These are phyloP conservation scores for Heterodera filipjevi DNA, from an alignment of 2,888 invertebrate genomes.

Conservation along the genomic window DNA sequence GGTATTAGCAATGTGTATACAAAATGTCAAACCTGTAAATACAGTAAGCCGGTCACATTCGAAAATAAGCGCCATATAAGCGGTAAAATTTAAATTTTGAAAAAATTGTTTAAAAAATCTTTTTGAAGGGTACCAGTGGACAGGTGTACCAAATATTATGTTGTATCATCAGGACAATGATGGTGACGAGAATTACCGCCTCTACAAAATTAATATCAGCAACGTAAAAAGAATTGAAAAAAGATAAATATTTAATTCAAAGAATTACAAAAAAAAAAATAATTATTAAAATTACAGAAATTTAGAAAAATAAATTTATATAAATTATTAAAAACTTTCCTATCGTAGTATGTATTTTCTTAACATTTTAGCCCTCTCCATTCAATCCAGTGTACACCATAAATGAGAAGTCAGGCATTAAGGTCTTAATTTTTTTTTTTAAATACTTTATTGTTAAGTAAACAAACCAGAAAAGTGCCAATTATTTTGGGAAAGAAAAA, in stretches of 20 bases:
- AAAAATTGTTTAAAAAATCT: too few relatives aligned
- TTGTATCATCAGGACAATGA: conserved; percentile 59
- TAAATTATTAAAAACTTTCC: background rate
- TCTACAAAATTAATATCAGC: conserved; percentile 63
- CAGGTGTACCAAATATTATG: conserved; percentile 57
- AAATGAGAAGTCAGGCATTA: conserved; percentile 54
- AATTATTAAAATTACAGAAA: background rate
- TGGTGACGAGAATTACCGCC: conserved; percentile 62
- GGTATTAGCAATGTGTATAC: conserved; percentile 59
- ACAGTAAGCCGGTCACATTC: conserved; percentile 59
- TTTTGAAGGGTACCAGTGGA: conserved; percentile 64
- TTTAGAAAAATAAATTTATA: background rate
- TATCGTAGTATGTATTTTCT: background rate
- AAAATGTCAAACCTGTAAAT: conserved; percentile 57
- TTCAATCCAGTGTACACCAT: conserved; percentile 49
- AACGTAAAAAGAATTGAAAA: conserved; percentile 45
- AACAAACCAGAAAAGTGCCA: too few relatives aligned
- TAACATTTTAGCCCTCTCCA: conserved; percentile 43
- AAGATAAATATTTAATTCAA: background rate
- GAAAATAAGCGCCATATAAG: conserved; percentile 55
- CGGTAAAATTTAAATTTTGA: conserved; percentile 41
- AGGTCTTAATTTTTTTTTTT: conserved; percentile 23
- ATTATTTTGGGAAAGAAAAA: too few relatives aligned
- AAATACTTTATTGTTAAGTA: background rate
- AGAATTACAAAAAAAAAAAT: background rate